Conservation (phyloP, 2,888 invertebrate species). For the Caenorhabditis macrosperma region DNA sequence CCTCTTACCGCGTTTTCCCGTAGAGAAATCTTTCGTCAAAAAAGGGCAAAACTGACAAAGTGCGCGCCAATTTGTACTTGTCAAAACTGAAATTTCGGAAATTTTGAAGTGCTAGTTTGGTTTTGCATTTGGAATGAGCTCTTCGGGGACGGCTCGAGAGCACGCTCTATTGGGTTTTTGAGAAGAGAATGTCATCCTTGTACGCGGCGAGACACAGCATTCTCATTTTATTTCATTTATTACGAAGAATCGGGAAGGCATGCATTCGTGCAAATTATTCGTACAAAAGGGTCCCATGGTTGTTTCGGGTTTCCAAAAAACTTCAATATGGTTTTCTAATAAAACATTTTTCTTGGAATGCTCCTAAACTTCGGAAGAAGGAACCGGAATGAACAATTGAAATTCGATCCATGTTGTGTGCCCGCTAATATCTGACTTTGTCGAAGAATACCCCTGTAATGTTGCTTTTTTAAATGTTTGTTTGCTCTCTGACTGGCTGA, state of each 20-base stretch:
- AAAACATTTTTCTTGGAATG: no score
- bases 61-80: not conserved
- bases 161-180: not conserved
- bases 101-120: not conserved
- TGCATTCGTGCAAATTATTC: no score
- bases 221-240: not conserved
- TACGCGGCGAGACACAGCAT: not conserved
- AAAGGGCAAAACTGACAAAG: not conserved
- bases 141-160: not conserved
- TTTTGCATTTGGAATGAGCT: not conserved
- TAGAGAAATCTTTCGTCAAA: no score
- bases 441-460: slow-evolving; percentile 12
- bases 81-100: not conserved
- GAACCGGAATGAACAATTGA: not conserved
- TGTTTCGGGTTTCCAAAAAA: not conserved
- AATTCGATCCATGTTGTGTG: no score
- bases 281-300: no score
- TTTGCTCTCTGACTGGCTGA: slow-evolving; percentile 21
- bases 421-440: not conserved
- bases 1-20: not conserved
- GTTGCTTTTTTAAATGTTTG: slow-evolving; percentile 34
- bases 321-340: not conserved
- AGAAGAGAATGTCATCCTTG: not conserved
- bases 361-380: no score
- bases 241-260: no score